These are phyloP conservation scores for Copidosoma aretas DNA, from an alignment of 2,888 invertebrate genomes.

Conservation along the genomic window DNA sequence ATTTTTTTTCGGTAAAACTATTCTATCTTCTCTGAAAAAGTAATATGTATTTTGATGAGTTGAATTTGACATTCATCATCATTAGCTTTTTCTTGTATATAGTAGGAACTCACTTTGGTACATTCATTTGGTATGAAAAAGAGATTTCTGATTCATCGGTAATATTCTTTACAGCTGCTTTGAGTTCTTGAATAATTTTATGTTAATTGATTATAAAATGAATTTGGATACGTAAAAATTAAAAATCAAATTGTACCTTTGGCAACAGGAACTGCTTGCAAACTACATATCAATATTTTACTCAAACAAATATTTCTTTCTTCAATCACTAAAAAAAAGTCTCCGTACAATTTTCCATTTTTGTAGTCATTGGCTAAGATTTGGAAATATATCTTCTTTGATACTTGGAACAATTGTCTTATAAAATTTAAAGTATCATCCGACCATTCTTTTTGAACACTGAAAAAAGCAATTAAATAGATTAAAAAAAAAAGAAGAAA, in stretches of 20 bases:
- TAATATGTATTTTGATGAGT: not conserved
- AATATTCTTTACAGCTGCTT: not conserved
- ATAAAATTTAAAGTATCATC: constrained; percentile 45
- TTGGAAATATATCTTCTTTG: constrained; percentile 50
- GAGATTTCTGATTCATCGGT: not conserved
- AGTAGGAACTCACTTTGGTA: not conserved
- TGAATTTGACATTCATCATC: not conserved
- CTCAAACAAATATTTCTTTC: constrained; percentile 47
- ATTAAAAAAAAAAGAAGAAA: constrained; percentile 16
- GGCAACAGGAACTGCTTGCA: constrained; percentile 47
- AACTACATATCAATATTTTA: constrained; percentile 46
- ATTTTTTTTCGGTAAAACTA: constrained; percentile 10
- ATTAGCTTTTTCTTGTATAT: not conserved
- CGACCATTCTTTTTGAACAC: constrained; percentile 45
- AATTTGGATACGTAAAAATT: constrained; percentile 1
- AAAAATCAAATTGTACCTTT: constrained; percentile 40
- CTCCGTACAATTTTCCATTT: constrained; percentile 50
- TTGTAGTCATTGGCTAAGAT: constrained; percentile 41
- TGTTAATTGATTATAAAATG: not conserved
- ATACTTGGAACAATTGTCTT: constrained; percentile 46
- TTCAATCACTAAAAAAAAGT: constrained; percentile 53
- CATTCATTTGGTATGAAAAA: not conserved
- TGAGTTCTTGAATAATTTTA: not conserved
- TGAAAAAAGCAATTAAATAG: constrained; percentile 1
- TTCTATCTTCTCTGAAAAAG: not conserved